phyloP scores from a whole-genome alignment of 1,140 invertebrate genomes.

The Teleopsis dalmanni region DNA sequence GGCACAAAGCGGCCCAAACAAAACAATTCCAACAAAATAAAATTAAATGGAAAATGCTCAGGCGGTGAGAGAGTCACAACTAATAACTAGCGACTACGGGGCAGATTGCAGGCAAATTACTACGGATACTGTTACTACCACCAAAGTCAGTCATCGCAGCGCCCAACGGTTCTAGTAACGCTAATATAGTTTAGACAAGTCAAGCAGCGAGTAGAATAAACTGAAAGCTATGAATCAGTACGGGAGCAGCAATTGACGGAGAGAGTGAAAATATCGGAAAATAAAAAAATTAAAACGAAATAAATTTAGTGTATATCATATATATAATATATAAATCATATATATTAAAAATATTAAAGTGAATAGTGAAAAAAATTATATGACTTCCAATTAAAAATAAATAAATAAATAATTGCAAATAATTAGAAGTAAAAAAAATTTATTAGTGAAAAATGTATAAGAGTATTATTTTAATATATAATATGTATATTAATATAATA shows the following conservation, averaged over 20 bases:
- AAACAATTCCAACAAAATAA: conserved; percentile 14
- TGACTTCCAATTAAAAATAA: not conserved
- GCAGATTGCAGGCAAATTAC: conserved; percentile 16
- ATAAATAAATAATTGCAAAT: too few relatives aligned
- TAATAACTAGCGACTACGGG: conserved; percentile 9
- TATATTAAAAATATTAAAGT: not conserved
- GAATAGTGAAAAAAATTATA: not conserved
- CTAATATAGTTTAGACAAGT: too few relatives aligned
- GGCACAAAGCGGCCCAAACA: conserved; percentile 38
- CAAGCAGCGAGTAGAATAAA: too few relatives aligned
- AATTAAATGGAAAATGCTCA: not conserved
- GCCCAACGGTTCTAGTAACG: too few relatives aligned
- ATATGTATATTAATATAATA: too few relatives aligned
- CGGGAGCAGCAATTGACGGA: conserved; percentile 28
- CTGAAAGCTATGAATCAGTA: too few relatives aligned
- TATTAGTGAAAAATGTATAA: too few relatives aligned
- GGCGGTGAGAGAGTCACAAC: not conserved
- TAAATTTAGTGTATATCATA: not conserved
- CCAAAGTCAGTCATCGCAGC: conserved; percentile 4
- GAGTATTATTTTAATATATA: too few relatives aligned
- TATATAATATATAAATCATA: not conserved
- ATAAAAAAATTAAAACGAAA: not conserved
- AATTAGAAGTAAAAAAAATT: too few relatives aligned
- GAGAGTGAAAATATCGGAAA: conserved; percentile 11
- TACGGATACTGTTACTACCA: conserved; percentile 2